Evolutionary conservation across 2,888 invertebrate genomes (phyloP), one percentile per base, ranked within the genome.

Genomic region (Electrophaes corylata): DNA sequence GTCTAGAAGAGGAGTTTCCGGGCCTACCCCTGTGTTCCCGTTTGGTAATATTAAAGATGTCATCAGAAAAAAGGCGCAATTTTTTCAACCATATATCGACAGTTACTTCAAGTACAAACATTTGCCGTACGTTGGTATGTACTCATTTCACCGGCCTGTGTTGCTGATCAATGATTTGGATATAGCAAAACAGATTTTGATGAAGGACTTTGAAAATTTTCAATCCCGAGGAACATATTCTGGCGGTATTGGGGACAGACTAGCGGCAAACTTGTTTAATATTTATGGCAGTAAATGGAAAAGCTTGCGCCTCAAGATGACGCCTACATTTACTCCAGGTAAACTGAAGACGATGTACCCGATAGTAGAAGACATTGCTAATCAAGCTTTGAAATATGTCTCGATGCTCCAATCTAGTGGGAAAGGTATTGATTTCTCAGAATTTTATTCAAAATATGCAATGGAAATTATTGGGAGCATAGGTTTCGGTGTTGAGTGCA

Each of bases 271-370:
- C 76, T 76, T 95, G 4, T 94, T 95, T 67, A 88, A 93, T 56
- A 74, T 93, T 40, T 86, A 88, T 44, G 94, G 93, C 0, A 82
- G 91, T 6, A 86, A 92, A 47, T 96, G 96, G 95, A 94, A 92
- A 71, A 89, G 85, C 45, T 77, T 95, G 20, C 88, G 95, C 12
- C 66, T 90, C 0, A 94, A 94, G 68, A 80, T 95, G 70, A 92
- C 95, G 0, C 94, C 95, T 0, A 92, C 94, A 0, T 96, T 95
- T 72, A 93, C 95, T 0, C 92, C 94, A 0, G 94, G 93, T 5
- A 95, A 95, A 78, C 78, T 95, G 45, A 95, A 94, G 75, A 90
- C 82, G 1, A 94, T 95, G 94, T 94, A 94, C 67, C 86, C 86
- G 0, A 91, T 93, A 0, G 92, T 95, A 10, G 88, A 93, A 37